Conservation (phyloP, 2,797 vertebrate species). For the Mormyrus hasselquistii region DNA sequence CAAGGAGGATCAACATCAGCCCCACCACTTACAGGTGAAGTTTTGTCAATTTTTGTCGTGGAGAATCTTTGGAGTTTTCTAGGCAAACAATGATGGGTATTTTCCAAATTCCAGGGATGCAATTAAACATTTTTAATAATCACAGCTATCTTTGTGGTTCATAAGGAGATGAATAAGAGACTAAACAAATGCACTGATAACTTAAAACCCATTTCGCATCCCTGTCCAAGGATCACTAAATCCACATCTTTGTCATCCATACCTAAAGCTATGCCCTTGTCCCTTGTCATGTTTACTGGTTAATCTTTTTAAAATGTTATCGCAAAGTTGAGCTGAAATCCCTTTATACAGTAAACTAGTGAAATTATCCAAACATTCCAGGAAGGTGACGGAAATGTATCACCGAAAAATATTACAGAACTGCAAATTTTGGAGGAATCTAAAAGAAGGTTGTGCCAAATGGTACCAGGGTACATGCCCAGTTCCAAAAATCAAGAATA, state of each 20-base stretch:
- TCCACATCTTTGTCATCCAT: neutral
- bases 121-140: neutral
- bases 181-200: neutral
- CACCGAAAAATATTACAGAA: slow-evolving; percentile 24
- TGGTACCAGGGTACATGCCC: neutral
- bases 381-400: neutral
- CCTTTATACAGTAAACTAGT: neutral
- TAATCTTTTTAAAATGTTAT: neutral
- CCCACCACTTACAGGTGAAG: slow-evolving; percentile 89
- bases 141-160: neutral
- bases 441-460: slow-evolving; percentile 36
- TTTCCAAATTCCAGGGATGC: neutral
- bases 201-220: neutral
- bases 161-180: neutral
- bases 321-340: neutral
- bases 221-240: neutral
- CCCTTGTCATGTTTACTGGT: neutral
- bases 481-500: neutral
- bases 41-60: neutral
- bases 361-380: neutral
- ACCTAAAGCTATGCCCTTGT: neutral
- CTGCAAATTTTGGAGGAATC: slow-evolving; percentile 24
- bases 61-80: neutral
- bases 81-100: neutral
- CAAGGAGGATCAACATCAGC: slow-evolving; percentile 90